Base-by-base conservation (phyloP, 1,140 invertebrate genomes). In the Neodiprion fabricii region DNA sequence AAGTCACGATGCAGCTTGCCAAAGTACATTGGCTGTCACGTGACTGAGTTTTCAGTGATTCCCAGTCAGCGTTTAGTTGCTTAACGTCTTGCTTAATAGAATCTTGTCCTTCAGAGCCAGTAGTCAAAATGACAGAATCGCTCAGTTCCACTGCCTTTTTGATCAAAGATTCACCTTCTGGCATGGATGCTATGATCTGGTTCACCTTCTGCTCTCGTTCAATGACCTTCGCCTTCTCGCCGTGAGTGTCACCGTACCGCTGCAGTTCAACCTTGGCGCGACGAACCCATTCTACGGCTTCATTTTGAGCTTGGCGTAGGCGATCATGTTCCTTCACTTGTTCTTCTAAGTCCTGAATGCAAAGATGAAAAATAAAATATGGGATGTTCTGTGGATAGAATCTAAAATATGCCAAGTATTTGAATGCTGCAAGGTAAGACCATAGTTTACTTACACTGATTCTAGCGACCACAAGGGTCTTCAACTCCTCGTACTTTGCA, bases 291-390 rank as follows among this genome's bases (percentile, higher is more conserved):
- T 97, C 96, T 68, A 94, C 92, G 77, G 96, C 94, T 79, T 94
- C 94, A 75, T 94, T 93, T 77, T 95, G 95, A 0, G 93, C 91
- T 79, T 93, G 92, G 80, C 95, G 94, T 85, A 96, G 98, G 77
- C 94, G 92, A 79, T 98, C 96, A 79, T 98, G 96, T 73, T 94
- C 92, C 75, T 93, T 93, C 0, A 97, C 96, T 88, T 97, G 95
- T 50, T 92, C 90, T 83, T 96, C 94, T 48, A 96, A 86, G 79
- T 91, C 92, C 88, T 93, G 75, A 23, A 85, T 21, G 17, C 78
- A 78, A 65, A 75, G 74, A 40, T 40, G 28, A 40, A 40, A 5
- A 67, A 75, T 23, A 71, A 49, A 68, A 9, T 9, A 1, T 10
- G 67, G 40, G 68, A 47, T 67, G 74, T 47, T 11, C 73, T 78